Evolutionary conservation across 1,140 invertebrate species (phyloP).

Genomic region (Stenopsyche tienmushanensis): DNA sequence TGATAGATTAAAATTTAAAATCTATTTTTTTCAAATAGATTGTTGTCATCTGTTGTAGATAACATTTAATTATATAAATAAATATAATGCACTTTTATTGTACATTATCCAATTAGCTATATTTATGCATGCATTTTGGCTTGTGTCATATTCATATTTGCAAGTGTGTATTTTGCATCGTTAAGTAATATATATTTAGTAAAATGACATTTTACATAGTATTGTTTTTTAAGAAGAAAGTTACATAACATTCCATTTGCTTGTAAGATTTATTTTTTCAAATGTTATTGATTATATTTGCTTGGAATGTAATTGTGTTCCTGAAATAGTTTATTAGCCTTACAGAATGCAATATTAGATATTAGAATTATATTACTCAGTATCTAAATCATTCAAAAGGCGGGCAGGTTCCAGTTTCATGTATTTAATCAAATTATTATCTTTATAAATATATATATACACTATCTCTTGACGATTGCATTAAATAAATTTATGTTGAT

Average conservation of each 20-base stretch:
- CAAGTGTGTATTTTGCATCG: background rate
- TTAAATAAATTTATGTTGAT: background rate
- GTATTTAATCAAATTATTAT: slow-evolving; percentile 11
- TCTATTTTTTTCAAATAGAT: background rate
- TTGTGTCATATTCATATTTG: background rate
- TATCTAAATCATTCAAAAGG: slow-evolving; percentile 2
- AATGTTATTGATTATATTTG: background rate
- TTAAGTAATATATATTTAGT: background rate
- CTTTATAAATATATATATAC: background rate
- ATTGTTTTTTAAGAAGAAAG: background rate
- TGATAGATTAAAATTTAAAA: background rate
- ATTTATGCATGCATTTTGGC: background rate
- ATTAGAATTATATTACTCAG: background rate
- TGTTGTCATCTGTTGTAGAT: background rate
- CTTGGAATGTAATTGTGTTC: slow-evolving; percentile 13
- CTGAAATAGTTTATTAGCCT: slow-evolving; percentile 33
- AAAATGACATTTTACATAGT: background rate
- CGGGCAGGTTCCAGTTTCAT: slow-evolving; percentile 16
- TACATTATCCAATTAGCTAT: background rate
- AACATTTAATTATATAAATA: background rate
- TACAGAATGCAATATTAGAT: slow-evolving; percentile 38
- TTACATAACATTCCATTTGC: background rate
- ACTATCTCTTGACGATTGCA: slow-evolving; percentile 12
- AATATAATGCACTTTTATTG: background rate
- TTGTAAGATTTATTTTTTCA: background rate